phyloP scores from a whole-genome alignment of 2,797 vertebrate genomes.

The Chloroceryle inda region DNA sequence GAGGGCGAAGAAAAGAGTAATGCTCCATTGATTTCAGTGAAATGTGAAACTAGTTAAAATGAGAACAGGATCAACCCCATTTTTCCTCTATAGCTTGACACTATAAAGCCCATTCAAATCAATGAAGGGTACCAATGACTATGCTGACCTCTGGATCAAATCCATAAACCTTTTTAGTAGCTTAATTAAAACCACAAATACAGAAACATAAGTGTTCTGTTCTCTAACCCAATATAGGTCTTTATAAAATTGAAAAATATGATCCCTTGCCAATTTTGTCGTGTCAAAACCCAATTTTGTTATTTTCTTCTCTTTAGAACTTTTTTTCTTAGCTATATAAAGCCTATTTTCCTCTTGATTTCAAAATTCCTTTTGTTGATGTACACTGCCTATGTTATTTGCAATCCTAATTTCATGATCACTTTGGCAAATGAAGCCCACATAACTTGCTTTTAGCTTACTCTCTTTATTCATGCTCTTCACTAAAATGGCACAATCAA shows the following conservation, averaged over 20 bases:
- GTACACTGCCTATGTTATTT: neutral
- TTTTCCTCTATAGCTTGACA: constrained; percentile 11
- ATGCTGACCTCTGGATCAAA: constrained; percentile 48
- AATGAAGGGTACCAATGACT: constrained; percentile 31
- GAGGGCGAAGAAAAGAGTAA: neutral
- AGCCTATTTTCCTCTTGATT: neutral
- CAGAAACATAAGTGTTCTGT: constrained; percentile 1
- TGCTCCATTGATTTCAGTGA: neutral
- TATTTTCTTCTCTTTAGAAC: neutral
- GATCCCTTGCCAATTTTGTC: neutral
- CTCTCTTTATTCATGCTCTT: neutral
- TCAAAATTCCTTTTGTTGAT: neutral
- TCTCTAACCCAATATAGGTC: neutral
- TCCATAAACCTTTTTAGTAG: constrained; percentile 37
- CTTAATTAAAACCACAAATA: constrained; percentile 52
- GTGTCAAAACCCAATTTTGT: neutral
- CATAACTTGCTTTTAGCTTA: neutral
- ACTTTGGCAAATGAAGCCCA: constrained; percentile 11
- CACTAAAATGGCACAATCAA: neutral
- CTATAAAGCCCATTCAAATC: constrained; percentile 51
- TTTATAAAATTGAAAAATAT: constrained; percentile 4
- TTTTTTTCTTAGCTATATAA: neutral
- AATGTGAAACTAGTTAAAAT: constrained; percentile 36
- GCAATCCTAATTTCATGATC: constrained; percentile 9
- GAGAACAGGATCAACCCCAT: neutral